These are phyloP conservation scores for Cydia amplana DNA, from an alignment of 1,140 invertebrate genomes.

Conservation along the genomic window DNA sequence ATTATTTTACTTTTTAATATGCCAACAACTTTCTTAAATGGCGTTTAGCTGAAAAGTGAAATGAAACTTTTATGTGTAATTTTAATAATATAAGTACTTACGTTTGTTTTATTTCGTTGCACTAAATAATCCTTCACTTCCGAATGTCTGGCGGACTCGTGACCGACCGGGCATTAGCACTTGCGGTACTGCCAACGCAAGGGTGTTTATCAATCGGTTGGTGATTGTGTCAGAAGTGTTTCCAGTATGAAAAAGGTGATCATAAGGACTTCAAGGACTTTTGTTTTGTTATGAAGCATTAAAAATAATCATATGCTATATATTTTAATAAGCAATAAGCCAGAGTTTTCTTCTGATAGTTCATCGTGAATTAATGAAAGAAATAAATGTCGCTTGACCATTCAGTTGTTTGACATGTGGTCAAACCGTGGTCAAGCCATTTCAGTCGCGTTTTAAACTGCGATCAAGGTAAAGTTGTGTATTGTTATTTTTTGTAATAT, in stretches of 20 bases:
- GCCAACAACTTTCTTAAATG: conserved; percentile 23
- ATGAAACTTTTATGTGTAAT: not conserved
- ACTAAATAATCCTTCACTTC: conserved; percentile 55
- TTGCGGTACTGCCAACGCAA: conserved; percentile 62
- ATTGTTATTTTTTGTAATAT: not conserved
- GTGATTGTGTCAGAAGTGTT: conserved; percentile 29
- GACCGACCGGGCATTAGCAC: conserved; percentile 68
- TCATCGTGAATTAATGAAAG: no score
- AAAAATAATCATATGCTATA: no score
- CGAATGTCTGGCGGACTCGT: conserved; percentile 59
- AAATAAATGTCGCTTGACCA: not conserved
- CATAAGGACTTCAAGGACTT: no score
- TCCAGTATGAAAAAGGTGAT: conserved; percentile 1
- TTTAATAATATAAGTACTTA: conserved; percentile 47
- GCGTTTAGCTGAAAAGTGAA: not conserved
- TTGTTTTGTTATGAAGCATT: no score
- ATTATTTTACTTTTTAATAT: conserved; percentile 45
- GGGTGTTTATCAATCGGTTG: conserved; percentile 42
- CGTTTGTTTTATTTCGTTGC: conserved; percentile 48
- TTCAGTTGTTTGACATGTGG: not conserved
- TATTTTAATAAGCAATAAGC: no score
- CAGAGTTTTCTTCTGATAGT: no score
- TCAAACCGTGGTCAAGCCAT: not conserved
- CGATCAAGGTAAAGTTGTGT: not conserved
- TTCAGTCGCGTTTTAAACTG: not conserved